Percentiles rank a stretch among this genome's conserved stretches.
These are phyloP conservation scores for Tonatia bakeri DNA, from an alignment of 2,113 vertebrate genomes.

Conservation along the genomic window DNA sequence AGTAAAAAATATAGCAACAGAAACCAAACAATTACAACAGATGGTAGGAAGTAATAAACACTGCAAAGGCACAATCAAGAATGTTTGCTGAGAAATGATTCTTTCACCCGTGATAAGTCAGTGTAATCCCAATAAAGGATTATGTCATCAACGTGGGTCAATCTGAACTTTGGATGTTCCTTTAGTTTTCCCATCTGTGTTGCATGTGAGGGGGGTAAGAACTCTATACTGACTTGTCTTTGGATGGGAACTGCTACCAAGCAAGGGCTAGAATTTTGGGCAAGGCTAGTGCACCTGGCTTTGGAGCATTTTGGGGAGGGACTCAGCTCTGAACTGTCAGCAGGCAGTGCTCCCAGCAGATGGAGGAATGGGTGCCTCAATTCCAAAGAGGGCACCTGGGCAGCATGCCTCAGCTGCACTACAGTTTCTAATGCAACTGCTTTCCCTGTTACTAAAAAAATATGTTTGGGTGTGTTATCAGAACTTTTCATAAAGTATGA, in stretches of 20 bases:
- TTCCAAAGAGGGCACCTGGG: background rate
- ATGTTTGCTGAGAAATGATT: background rate
- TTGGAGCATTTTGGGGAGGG: background rate
- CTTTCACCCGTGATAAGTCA: background rate
- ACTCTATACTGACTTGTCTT: background rate
- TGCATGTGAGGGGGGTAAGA: background rate
- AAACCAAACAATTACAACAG: background rate
- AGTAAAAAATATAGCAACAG: background rate
- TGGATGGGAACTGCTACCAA: background rate
- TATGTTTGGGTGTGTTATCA: background rate
- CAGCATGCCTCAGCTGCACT: background rate
- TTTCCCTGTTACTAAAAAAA: background rate
- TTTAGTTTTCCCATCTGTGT: background rate
- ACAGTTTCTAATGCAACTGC: background rate
- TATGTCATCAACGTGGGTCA: background rate
- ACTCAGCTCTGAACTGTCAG: background rate
- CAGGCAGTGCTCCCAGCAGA: background rate
- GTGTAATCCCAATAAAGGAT: background rate
- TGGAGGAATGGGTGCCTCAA: background rate
- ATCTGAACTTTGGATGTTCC: background rate
- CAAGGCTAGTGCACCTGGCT: background rate
- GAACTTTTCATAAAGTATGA: background rate
- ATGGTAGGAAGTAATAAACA: background rate
- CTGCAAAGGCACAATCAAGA: background rate
- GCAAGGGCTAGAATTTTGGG: background rate